Evolutionary conservation across 2,113 vertebrate genomes (phyloP).

Genomic region (Hypomesus transpacificus): DNA sequence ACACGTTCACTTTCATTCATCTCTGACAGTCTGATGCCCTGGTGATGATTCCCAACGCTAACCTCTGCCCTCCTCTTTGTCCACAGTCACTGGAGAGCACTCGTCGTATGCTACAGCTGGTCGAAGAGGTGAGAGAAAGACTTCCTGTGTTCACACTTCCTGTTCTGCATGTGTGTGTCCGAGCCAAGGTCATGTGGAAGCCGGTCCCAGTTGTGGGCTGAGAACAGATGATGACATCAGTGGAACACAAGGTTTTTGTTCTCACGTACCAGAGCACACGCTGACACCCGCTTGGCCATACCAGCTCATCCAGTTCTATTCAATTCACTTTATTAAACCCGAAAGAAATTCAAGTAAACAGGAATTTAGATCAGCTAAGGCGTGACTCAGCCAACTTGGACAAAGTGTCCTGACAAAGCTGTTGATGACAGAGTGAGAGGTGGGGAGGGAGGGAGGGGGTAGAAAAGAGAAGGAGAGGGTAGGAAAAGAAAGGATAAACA

Average conservation of each 20-base stretch:
- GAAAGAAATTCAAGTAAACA: no score
- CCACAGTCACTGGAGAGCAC: slow-evolving; percentile 96
- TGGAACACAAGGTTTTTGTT: neutral
- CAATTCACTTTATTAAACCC: no score
- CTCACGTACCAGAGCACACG: neutral
- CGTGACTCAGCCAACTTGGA: neutral
- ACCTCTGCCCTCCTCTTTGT: slow-evolving; percentile 25
- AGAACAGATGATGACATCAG: no score
- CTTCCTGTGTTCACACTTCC: slow-evolving; percentile 1
- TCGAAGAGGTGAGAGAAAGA: slow-evolving; percentile 90
- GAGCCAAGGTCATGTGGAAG: no score
- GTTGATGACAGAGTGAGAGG: neutral
- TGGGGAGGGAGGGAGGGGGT: neutral
- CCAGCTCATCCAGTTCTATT: no score
- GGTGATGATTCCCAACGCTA: neutral
- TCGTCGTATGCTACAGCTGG: slow-evolving; percentile 97
- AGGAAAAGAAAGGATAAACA: neutral
- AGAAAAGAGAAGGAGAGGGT: neutral
- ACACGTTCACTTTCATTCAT: no score
- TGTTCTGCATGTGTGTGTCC: neutral
- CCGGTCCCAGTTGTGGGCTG: no score
- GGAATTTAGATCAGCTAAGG: no score
- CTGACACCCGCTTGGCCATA: no score
- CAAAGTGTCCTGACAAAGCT: neutral
- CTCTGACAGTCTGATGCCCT: no score